Evolutionary conservation across 2,888 invertebrate species (phyloP), one percentile per base, ranked within the genome.

Genomic region (Papilio protenor): DNA sequence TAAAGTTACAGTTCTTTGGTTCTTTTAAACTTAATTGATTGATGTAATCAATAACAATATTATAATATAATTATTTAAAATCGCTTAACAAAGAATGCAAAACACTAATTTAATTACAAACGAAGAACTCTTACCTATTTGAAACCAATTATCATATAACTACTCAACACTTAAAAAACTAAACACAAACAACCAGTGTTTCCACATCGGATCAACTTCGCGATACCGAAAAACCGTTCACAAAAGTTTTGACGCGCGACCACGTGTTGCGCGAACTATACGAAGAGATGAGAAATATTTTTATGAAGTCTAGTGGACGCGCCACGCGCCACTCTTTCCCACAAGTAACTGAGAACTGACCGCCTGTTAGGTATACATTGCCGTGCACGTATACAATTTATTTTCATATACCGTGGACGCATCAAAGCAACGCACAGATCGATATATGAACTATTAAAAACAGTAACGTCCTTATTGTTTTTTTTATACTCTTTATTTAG

Each of bases 341-440:
- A 87, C 87, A 84, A 91, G 87, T 89, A 87, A 91, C 92, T 91
- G 91, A 92, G 93, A 92, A 94, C 94, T 92, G 94, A 90, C 89
- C 91, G 92, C 85, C 88, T 89, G 91, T 85, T 87, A 87, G 88
- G 87, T 90, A 87, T 86, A 91, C 90, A 89, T 90, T 89, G 82
- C 84, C 82, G 89, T 90, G 85, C 83, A 87, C 88, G 90, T 90
- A 90, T 90, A 92, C 89, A 89, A 91, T 90, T 92, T 92, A 92
- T 93, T 93, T 94, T 91, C 90, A 93, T 91, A 91, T 89, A 86
- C 86, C 84, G 84, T 84, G 83, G 85, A 87, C 90, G 90, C 90
- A 91, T 90, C 88, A 87, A 87, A 77, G 76, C 73, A 79, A 80
- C 77, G 77, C 76, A 82, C 77, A 78, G 81, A 85, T 85, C 84